Percentiles rank a stretch among this genome's conserved stretches.
These are phyloP conservation scores for Argyresthia goedartella DNA, from an alignment of 2,888 invertebrate species.

Conservation along the genomic window DNA sequence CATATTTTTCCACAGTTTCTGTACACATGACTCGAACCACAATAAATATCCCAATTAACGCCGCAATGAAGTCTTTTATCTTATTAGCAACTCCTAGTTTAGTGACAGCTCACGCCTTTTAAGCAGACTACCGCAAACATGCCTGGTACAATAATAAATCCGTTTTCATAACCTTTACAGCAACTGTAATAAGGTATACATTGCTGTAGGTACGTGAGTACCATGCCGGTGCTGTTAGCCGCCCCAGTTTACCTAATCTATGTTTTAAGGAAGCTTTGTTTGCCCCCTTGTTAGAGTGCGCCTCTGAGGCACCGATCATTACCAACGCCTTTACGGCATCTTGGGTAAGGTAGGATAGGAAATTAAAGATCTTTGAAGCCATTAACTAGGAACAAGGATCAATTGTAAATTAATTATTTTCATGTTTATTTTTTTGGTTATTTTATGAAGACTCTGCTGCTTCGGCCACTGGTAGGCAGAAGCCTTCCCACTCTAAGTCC, in stretches of 20 bases:
- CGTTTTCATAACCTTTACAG: no score
- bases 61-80: conserved; percentile 40
- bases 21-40: conserved; percentile 9
- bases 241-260: conserved; percentile 2
- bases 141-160: no score
- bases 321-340: not conserved
- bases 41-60: conserved; percentile 39
- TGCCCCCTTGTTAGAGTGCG: not conserved
- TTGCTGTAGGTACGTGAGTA: no score
- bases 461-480: no score
- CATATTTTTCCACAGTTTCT: not conserved
- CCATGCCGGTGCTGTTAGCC: not conserved
- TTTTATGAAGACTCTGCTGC: no score
- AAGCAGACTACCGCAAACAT: conserved; percentile 3
- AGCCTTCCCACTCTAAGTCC: no score
- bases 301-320: conserved; percentile 2
- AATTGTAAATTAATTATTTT: no score
- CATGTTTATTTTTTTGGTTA: no score
- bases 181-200: no score
- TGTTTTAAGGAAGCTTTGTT: not conserved
- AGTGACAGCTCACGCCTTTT: conserved; percentile 8
- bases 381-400: no score
- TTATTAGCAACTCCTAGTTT: conserved; percentile 34
- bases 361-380: no score
- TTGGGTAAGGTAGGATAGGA: not conserved